These are phyloP conservation scores for Drosophila sp. DNA, from an alignment of 1,140 invertebrate species.

Conservation along the genomic window DNA sequence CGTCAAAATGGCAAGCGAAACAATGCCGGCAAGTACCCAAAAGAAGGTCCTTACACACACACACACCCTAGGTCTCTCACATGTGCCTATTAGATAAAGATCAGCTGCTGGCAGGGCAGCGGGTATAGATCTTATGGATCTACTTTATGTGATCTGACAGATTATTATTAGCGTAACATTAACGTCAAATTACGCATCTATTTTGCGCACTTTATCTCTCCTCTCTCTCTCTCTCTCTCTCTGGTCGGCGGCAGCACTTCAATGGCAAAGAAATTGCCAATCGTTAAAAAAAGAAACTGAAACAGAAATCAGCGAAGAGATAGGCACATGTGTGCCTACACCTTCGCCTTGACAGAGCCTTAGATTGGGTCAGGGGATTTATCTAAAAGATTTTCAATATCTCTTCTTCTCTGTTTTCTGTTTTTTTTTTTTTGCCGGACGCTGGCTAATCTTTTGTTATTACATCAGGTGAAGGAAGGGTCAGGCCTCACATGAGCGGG, in stretches of 20 bases:
- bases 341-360: not conserved
- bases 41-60: constrained; percentile 28
- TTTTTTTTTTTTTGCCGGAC: not conserved
- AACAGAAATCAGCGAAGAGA: constrained; percentile 3
- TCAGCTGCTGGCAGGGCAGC: constrained; percentile 53
- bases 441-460: not conserved
- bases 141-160: constrained; percentile 72
- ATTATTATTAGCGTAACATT: constrained; percentile 83
- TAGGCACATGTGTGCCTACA: constrained; percentile 8
- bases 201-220: constrained; percentile 77
- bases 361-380: constrained; percentile 7
- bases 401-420: not conserved
- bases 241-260: not conserved
- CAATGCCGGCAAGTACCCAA: constrained; percentile 40
- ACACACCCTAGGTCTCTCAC: constrained; percentile 28
- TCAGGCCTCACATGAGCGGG: constrained; percentile 4
- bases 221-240: constrained; percentile 9
- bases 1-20: constrained; percentile 76
- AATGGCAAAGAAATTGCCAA: not conserved
- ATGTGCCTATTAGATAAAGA: constrained; percentile 41
- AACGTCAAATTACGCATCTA: constrained; percentile 82
- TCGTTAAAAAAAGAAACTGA: not conserved
- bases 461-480: constrained; percentile 9
- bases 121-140: constrained; percentile 16
- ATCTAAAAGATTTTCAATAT: not conserved